Conservation (phyloP, 2,113 vertebrate genomes). For the Sarotherodon lohbergeri region DNA sequence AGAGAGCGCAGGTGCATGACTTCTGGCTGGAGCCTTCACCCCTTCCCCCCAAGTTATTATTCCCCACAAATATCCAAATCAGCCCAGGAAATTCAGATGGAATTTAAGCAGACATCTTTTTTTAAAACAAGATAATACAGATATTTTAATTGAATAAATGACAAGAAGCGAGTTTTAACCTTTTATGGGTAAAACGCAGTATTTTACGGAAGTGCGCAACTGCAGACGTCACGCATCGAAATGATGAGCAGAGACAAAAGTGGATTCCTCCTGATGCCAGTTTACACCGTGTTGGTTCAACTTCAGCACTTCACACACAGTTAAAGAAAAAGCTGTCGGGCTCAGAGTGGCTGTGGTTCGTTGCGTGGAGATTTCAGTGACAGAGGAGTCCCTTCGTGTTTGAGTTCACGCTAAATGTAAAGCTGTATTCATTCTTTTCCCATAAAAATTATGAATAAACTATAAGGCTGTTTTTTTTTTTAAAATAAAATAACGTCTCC, state of each 20-base stretch:
- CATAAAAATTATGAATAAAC: background rate
- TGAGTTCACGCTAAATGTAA: background rate
- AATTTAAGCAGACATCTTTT: background rate
- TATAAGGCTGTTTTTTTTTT: background rate
- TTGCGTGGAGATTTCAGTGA: background rate
- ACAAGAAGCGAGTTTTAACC: background rate
- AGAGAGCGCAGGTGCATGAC: constrained; percentile 1
- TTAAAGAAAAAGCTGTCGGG: background rate
- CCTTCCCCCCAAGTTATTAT: background rate
- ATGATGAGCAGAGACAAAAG: background rate
- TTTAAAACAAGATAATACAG: accelerated
- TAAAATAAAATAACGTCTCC: background rate
- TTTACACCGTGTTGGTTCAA: background rate
- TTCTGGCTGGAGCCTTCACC: background rate
- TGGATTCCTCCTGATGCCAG: background rate
- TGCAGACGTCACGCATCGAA: constrained; percentile 9
- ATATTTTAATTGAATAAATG: background rate
- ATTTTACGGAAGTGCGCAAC: constrained; percentile 16
- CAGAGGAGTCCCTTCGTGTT: background rate
- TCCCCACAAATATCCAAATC: constrained; percentile 1
- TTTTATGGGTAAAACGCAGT: constrained; percentile 8
- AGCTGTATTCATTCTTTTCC: background rate
- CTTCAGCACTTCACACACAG: background rate
- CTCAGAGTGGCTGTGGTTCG: background rate
- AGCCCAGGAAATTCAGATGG: background rate